Conservation (phyloP, 1,140 invertebrate genomes). For the Drosophila arizonae region DNA sequence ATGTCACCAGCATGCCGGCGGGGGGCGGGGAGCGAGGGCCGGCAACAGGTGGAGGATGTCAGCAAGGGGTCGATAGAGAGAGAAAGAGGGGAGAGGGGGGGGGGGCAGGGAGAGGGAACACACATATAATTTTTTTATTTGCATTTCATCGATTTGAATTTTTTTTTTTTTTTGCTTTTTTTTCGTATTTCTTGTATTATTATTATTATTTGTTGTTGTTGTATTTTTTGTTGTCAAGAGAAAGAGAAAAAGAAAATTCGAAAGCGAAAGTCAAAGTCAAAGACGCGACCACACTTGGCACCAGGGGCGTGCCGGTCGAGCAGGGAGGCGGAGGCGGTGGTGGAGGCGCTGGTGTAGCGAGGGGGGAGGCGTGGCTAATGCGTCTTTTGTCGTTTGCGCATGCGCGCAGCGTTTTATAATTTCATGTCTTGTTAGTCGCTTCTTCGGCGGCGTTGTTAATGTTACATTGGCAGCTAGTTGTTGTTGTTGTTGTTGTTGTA, state of each 20-base stretch:
- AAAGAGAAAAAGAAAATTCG: constrained; percentile 75
- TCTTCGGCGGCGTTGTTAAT: constrained; percentile 3
- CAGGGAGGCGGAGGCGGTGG: background rate
- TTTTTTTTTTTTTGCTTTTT: constrained; percentile 1
- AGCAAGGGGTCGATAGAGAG: no score
- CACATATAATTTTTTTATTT: constrained; percentile 13
- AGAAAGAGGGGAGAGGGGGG: background rate
- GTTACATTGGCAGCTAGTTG: constrained; percentile 27
- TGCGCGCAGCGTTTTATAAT: constrained; percentile 64
- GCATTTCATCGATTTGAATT: constrained; percentile 25
- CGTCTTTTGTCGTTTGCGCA: constrained; percentile 32
- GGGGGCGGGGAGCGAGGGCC: background rate
- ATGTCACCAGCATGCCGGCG: constrained; percentile 59
- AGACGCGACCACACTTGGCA: constrained; percentile 42
- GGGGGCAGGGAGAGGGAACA: background rate
- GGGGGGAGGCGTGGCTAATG: constrained; percentile 8
- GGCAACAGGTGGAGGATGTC: background rate
- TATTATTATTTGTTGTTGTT: constrained; percentile 1
- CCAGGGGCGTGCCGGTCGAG: background rate
- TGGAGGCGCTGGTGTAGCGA: background rate
- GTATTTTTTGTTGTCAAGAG: constrained; percentile 8
- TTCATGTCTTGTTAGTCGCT: constrained; percentile 48
- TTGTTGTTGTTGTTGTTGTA: background rate
- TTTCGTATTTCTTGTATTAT: background rate
- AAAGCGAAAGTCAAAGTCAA: constrained; percentile 81